Percentiles rank a stretch among this genome's conserved stretches.
Conservation (phyloP, 1,140 invertebrate genomes). For the Portunus trituberculatus region DNA sequence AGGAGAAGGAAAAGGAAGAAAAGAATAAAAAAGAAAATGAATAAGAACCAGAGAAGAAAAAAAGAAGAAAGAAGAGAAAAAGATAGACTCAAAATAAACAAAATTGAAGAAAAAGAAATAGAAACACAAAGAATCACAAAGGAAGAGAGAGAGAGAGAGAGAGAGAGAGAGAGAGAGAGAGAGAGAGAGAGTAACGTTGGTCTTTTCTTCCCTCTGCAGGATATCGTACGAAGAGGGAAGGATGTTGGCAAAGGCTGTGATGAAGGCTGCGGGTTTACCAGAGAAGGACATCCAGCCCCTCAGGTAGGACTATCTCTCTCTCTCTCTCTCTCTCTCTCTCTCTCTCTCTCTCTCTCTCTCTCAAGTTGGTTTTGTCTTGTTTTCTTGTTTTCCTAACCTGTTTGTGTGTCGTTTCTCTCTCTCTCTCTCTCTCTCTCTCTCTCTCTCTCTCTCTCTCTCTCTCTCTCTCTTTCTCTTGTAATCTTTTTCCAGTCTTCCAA, state of each 20-base stretch:
- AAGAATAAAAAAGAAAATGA: neutral
- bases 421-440: conserved; percentile 17
- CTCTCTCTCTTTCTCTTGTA: neutral
- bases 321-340: neutral
- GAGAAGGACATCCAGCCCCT: too few relatives aligned
- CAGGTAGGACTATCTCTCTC: neutral
- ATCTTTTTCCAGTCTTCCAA: neutral
- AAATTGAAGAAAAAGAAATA: neutral
- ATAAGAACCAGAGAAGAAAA: neutral
- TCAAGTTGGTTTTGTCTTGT: neutral
- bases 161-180: too few relatives aligned
- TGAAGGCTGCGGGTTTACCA: too few relatives aligned
- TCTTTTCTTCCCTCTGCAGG: too few relatives aligned
- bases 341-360: neutral
- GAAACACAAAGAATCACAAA: neutral
- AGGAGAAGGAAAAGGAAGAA: neutral
- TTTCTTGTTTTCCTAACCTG: neutral
- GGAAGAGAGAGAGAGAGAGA: too few relatives aligned
- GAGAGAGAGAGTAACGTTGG: too few relatives aligned
- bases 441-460: neutral
- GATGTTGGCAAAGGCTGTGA: too few relatives aligned
- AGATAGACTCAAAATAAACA: neutral
- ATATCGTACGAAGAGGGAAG: too few relatives aligned
- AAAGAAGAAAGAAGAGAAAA: neutral
- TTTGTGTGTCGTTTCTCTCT: neutral